Base-by-base conservation (phyloP, 1,140 invertebrate species). In the Eciton burchellii region DNA sequence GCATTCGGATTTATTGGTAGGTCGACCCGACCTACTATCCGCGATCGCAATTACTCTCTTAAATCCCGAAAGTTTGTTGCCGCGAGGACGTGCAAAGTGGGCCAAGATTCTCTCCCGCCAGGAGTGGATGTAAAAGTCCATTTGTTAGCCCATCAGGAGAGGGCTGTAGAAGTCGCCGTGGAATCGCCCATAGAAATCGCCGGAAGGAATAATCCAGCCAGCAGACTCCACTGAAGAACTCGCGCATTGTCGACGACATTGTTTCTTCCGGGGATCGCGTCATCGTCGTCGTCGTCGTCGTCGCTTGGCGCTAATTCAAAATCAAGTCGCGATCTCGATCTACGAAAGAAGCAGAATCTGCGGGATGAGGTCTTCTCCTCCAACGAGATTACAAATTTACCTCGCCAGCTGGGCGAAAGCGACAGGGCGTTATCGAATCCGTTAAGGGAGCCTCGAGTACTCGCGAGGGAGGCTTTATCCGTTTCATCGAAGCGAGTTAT, bases 371-470 rank as follows among this genome's bases (percentile, higher is more conserved):
- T 41, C 16, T 59, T 59, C 16, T n/a, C n/a, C n/a, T n/a, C 24
- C 11, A 21, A 59, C 41, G 9, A 26, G 16, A 16, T 60, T 47
- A 52, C 29, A 65, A 73, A 73, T 29, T 52, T 43, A 21, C 19
- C 5, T 19, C 29, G 9, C 68, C 26, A 77, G 9, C 6, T 19
- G 16, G 49, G n/a, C n/a, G n/a, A n/a, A n/a, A n/a, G n/a, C n/a
- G n/a, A n/a, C n/a, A n/a, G 35, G 16, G 24, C 59, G 59, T 59
- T 56, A 41, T n/a, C 35, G 73, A 81, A 81, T 68, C 57, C 70
- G 85, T 63, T 47, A 57, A 60, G 29, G 47, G 43, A 29, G 12
- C 21, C 54, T 29, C 63, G 35, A 74, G 45, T 62, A 73, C 74
- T 68, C 85, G n/a, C 26, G 45, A 66, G 63, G 63, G 29, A 19